These are phyloP conservation scores for Eupsilia transversa DNA, from an alignment of 2,888 invertebrate species.

Conservation along the genomic window DNA sequence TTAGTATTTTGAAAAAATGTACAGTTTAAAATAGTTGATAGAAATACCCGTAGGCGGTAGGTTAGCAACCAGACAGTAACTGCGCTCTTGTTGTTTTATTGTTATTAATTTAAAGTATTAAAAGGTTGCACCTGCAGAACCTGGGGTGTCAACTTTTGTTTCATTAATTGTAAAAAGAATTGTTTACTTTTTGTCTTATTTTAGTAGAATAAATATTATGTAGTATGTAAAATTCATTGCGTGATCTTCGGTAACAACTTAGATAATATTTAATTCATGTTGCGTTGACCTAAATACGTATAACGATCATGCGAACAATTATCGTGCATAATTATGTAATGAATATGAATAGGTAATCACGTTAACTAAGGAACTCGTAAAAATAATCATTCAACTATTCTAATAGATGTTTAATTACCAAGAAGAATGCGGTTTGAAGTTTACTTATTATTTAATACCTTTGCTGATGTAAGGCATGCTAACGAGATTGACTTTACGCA, in stretches of 20 bases:
- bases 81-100: slow-evolving; percentile 5
- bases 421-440: slow-evolving; percentile 40
- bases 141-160: neutral
- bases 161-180: neutral
- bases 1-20: neutral
- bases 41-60: neutral
- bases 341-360: slow-evolving; percentile 27
- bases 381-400: slow-evolving; percentile 29
- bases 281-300: slow-evolving; percentile 27
- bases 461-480: slow-evolving; percentile 18
- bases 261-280: slow-evolving; percentile 13
- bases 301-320: slow-evolving; percentile 26
- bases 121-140: neutral
- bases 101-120: too few species aligned
- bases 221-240: slow-evolving; percentile 2
- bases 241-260: slow-evolving; percentile 4
- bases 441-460: slow-evolving; percentile 49
- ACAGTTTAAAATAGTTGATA: neutral
- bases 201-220: neutral
- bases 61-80: neutral
- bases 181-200: neutral
- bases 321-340: slow-evolving; percentile 18
- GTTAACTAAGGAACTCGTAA: slow-evolving; percentile 19
- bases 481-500: slow-evolving; percentile 1
- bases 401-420: slow-evolving; percentile 47